phyloP scores from a whole-genome alignment of 2,797 vertebrate genomes.

The Alosa sapidissima region DNA sequence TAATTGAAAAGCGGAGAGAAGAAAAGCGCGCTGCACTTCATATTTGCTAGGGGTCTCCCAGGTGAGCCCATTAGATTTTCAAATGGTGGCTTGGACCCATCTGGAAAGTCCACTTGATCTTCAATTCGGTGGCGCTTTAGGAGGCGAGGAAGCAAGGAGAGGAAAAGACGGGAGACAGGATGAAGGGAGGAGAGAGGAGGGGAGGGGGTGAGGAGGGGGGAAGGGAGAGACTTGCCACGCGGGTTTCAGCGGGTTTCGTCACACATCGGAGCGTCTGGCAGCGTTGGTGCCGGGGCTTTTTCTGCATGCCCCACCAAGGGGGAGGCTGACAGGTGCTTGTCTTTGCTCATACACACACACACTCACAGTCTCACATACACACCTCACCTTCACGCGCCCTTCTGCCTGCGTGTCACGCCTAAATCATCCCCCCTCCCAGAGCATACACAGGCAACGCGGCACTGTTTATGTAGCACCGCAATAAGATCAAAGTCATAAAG shows the following conservation, averaged over 20 bases:
- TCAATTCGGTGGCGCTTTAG: constrained; percentile 1
- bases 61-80: constrained; percentile 48
- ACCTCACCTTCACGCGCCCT: constrained; percentile 1
- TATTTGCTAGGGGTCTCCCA: constrained; percentile 45
- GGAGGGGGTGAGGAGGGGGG: neutral
- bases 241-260: constrained; percentile 20
- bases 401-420: neutral
- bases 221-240: neutral
- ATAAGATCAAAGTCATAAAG: constrained; percentile 12
- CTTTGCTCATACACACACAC: neutral
- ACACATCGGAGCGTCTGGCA: neutral
- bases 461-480: neutral
- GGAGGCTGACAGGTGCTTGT: constrained; percentile 1
- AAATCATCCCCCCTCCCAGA: neutral
- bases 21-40: neutral
- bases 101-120: constrained; percentile 47
- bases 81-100: constrained; percentile 42
- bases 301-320: neutral
- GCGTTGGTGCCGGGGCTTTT: neutral
- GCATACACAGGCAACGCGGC: neutral
- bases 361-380: neutral
- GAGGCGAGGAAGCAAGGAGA: neutral
- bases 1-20: constrained; percentile 35
- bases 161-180: neutral
- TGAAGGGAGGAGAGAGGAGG: neutral